Evolutionary conservation across 1,140 invertebrate species (phyloP).

Genomic region (Drosophila nigrodunni): DNA sequence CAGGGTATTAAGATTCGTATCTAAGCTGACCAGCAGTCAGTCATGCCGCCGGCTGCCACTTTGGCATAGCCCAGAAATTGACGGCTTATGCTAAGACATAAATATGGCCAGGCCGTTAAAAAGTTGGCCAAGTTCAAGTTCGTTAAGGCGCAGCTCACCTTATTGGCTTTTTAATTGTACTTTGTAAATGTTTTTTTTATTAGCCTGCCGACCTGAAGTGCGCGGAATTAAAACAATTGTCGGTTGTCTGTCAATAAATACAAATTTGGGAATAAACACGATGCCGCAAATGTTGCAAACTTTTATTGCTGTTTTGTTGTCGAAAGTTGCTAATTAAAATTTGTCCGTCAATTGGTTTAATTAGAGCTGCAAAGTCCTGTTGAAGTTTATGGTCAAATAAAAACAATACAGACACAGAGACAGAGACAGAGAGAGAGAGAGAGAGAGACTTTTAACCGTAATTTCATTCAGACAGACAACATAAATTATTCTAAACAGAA

Average conservation of each 20-base stretch:
- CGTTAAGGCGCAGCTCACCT: constrained; percentile 49
- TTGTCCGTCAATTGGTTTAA: constrained; percentile 73
- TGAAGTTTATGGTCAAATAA: constrained; percentile 63
- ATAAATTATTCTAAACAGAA: constrained; percentile 20
- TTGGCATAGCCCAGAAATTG: constrained; percentile 25
- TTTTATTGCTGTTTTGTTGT: constrained; percentile 67
- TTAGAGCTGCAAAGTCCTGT: constrained; percentile 69
- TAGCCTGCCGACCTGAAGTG: constrained; percentile 31
- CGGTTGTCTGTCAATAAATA: constrained; percentile 60
- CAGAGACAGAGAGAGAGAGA: too few relatives aligned
- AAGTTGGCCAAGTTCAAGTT: constrained; percentile 54
- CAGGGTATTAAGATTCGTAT: constrained; percentile 18
- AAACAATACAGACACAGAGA: constrained; percentile 14
- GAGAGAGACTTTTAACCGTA: background rate
- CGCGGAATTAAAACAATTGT: constrained; percentile 75
- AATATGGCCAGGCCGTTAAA: constrained; percentile 71
- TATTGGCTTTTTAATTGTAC: constrained; percentile 76
- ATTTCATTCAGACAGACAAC: constrained; percentile 27
- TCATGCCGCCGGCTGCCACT: constrained; percentile 17
- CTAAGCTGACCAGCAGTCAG: background rate
- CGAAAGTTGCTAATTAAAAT: constrained; percentile 72
- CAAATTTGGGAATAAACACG: constrained; percentile 60
- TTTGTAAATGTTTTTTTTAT: constrained; percentile 73
- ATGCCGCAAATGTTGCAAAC: constrained; percentile 63
- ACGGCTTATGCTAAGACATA: constrained; percentile 57